Evolutionary conservation across 1,140 invertebrate genomes (phyloP).

Genomic region (Manduca sexta): DNA sequence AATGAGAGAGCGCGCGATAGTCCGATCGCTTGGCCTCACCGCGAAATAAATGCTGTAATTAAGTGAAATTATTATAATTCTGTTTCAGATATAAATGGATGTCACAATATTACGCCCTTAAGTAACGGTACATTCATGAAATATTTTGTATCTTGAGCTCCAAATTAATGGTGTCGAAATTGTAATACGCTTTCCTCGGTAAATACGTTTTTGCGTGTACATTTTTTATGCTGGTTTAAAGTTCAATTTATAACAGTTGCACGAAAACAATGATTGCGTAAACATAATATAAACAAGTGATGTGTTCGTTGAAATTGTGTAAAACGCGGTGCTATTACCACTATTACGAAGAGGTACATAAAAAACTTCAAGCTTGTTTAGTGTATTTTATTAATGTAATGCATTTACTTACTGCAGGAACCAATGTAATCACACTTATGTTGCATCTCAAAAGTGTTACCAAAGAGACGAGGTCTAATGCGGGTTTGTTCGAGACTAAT

Average conservation of each 20-base stretch:
- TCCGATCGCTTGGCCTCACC: conserved; percentile 42
- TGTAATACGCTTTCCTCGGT: conserved; percentile 8
- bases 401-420: too few relatives aligned
- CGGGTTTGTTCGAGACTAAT: too few relatives aligned
- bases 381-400: too few relatives aligned
- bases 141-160: conserved; percentile 27
- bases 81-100: conserved; percentile 61
- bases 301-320: too few relatives aligned
- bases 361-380: too few relatives aligned
- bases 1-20: conserved; percentile 37
- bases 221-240: background rate
- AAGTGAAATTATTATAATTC: conserved; percentile 71
- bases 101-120: conserved; percentile 54
- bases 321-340: too few relatives aligned
- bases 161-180: conserved; percentile 20
- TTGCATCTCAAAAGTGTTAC: too few relatives aligned
- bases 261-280: too few relatives aligned
- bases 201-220: background rate
- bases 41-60: conserved; percentile 66
- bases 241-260: background rate
- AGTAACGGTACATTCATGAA: conserved; percentile 32
- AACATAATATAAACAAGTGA: too few relatives aligned
- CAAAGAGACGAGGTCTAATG: too few relatives aligned
- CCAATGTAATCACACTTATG: too few relatives aligned
- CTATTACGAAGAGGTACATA: too few relatives aligned